Percentiles rank a stretch among this genome's conserved stretches.
phyloP scores from a whole-genome alignment of 2,888 invertebrate genomes.

The Molorchus minor region DNA sequence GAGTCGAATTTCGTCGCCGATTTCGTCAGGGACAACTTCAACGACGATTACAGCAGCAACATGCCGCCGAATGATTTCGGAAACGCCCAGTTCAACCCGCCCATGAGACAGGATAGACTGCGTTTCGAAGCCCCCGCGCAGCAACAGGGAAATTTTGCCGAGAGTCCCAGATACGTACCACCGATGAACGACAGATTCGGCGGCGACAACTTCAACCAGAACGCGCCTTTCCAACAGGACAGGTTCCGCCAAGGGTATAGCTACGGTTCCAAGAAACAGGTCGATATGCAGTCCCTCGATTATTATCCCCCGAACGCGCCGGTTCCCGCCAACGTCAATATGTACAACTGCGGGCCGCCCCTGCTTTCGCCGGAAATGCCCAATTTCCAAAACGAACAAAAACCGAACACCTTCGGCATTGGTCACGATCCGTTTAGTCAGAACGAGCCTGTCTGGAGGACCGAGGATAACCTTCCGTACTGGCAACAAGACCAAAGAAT shows the following conservation, averaged over 20 bases:
- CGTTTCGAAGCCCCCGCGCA: conserved; percentile 21
- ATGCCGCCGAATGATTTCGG: conserved; percentile 6
- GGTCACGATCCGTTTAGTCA: conserved; percentile 24
- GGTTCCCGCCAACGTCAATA: conserved; percentile 26
- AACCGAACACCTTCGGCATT: conserved; percentile 2
- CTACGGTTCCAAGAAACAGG: conserved; percentile 14
- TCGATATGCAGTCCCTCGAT: conserved; percentile 34
- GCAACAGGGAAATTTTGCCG: background rate
- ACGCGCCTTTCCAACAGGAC: background rate
- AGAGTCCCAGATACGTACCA: conserved; percentile 9
- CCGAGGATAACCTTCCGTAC: conserved; percentile 25
- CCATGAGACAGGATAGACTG: conserved; percentile 6
- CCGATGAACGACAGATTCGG: too few species aligned
- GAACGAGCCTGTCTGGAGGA: conserved; percentile 30
- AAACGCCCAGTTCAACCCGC: background rate
- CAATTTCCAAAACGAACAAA: conserved; percentile 32
- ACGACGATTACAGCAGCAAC: conserved; percentile 5
- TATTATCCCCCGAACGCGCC: conserved; percentile 31
- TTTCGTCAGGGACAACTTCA: conserved; percentile 2
- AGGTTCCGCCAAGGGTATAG: background rate
- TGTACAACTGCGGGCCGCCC: conserved; percentile 30
- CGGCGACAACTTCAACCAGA: conserved; percentile 4
- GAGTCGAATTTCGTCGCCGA: too few species aligned
- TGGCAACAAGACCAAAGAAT: conserved; percentile 32
- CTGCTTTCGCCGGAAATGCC: conserved; percentile 34